Evolutionary conservation across 2,888 invertebrate genomes (phyloP), one percentile per base, ranked within the genome.

Genomic region (Eristalinus aeneus): DNA sequence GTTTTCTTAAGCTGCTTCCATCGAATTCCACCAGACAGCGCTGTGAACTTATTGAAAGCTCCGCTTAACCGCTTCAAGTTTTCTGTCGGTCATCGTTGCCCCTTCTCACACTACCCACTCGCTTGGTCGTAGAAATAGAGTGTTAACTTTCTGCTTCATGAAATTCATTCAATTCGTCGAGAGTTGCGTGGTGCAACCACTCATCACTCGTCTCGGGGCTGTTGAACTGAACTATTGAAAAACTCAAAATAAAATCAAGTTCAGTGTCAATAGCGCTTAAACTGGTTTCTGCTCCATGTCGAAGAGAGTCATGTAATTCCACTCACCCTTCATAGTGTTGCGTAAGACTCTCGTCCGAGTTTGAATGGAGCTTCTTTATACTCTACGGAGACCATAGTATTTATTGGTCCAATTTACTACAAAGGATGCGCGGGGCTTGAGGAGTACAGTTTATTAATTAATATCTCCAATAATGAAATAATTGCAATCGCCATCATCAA

Each of bases 161-260:
- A 23, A 12, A 56, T 12, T 11, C 56, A 23, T n/a, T 46, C 16
- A 46, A 46, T 16, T 16, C 8, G 16, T 8, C 39, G 12, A 4
- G 2, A 2, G 39, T 5, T 5, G 27, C 2, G n/a, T 11, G n/a
- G 16, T 4, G 39, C 39, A 46, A 6, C 39, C n/a, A n/a, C n/a
- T n/a, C n/a, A n/a, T n/a, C n/a, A n/a, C n/a, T n/a, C n/a, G n/a
- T n/a, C n/a, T n/a, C n/a, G 54, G 61, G 67, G 61, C 23, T 65
- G 36, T 16, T 10, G 16, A 39, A 63, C 79, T 76, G 84, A 80
- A n/a, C n/a, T n/a, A n/a, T n/a, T n/a, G n/a, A n/a, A n/a, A n/a
- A n/a, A n/a, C n/a, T n/a, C n/a, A n/a, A 85, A 85, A 80, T 76
- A 63, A 80, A 76, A 76, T 85, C 80, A 85, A 85, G 84, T 85